Conservation (phyloP, 1,140 invertebrate genomes). For the Sycobia sp. region DNA sequence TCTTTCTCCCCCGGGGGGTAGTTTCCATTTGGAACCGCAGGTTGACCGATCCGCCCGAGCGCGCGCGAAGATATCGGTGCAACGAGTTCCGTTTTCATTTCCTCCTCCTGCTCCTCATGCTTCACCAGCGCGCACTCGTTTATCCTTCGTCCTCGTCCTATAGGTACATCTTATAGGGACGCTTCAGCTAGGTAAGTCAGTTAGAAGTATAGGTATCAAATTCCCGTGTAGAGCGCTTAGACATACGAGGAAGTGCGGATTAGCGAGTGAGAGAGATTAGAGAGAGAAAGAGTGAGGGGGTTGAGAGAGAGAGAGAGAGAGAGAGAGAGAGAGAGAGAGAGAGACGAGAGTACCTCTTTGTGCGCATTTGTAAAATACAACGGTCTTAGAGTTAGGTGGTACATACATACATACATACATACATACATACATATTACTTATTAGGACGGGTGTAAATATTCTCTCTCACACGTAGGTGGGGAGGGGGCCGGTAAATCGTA, state of each 20-base stretch:
- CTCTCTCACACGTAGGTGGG: conserved; percentile 7
- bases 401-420: too few species aligned
- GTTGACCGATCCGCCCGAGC: too few species aligned
- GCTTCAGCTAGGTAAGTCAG: conserved; percentile 1
- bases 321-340: conserved; percentile 7
- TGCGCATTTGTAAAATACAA: conserved; percentile 10
- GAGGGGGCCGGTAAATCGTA: too few species aligned
- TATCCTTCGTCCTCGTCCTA: not conserved
- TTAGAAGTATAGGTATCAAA: conserved; percentile 29
- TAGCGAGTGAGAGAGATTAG: not conserved
- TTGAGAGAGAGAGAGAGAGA: conserved; percentile 5
- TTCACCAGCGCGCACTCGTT: too few species aligned
- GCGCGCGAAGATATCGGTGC: too few species aligned
- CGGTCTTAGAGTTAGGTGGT: conserved; percentile 20
- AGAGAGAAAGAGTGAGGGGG: conserved; percentile 8
- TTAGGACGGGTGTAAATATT: conserved; percentile 28
- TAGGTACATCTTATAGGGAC: not conserved
- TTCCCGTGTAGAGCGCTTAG: conserved; percentile 25
- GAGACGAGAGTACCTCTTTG: conserved; percentile 12
- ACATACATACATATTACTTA: too few species aligned
- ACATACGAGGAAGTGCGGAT: conserved; percentile 20
- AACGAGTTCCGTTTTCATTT: too few species aligned
- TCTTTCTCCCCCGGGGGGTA: too few species aligned
- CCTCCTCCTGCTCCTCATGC: not conserved
- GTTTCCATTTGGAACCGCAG: too few species aligned